Percentiles rank a stretch among this genome's conserved stretches.
Conservation (phyloP, 2,113 vertebrate species). For the Ptilorrhoa leucosticta region DNA sequence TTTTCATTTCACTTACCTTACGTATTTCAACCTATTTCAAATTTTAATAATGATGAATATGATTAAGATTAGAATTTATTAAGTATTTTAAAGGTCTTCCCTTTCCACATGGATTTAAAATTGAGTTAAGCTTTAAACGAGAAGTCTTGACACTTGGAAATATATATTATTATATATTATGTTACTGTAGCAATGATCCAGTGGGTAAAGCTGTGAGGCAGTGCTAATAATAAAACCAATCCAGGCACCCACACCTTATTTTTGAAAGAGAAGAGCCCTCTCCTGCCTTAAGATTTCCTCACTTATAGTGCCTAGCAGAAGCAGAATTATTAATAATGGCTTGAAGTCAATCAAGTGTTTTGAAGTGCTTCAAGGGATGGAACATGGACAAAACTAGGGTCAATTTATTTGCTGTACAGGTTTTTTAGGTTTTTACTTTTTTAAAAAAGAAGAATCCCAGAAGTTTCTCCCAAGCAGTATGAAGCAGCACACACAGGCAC, state of each 20-base stretch:
- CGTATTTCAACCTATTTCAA: constrained; percentile 45
- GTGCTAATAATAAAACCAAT: background rate
- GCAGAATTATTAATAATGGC: background rate
- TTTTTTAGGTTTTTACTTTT: background rate
- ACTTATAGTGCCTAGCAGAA: background rate
- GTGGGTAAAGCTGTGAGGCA: background rate
- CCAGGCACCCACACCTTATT: background rate
- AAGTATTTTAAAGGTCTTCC: constrained; percentile 29
- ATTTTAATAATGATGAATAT: constrained; percentile 50
- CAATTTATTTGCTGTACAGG: background rate
- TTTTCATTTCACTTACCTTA: constrained; percentile 49
- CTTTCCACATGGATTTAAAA: constrained; percentile 45
- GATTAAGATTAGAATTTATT: constrained; percentile 54
- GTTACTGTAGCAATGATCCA: background rate
- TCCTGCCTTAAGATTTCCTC: background rate
- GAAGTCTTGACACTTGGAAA: background rate
- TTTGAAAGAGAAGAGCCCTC: background rate
- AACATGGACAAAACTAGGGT: background rate
- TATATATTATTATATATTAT: background rate
- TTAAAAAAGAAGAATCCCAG: background rate
- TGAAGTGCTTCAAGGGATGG: background rate
- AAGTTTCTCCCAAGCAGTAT: background rate
- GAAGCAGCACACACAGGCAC: background rate
- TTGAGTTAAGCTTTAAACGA: constrained; percentile 4
- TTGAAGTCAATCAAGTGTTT: background rate